These are phyloP conservation scores for Scyliorhinus canicula DNA, from an alignment of 2,797 vertebrate genomes.

Conservation along the genomic window DNA sequence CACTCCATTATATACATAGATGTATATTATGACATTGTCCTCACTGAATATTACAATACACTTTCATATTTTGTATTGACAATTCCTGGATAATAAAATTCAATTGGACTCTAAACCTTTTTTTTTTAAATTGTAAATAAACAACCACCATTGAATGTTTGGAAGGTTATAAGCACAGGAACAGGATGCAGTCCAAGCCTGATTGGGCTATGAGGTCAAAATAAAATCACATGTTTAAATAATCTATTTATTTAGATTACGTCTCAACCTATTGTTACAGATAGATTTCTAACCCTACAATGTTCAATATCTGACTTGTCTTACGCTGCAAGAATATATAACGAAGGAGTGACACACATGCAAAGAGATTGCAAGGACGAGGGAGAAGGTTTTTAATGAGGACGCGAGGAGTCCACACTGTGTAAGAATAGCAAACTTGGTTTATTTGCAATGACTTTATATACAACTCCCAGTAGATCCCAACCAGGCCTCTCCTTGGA, in stretches of 20 bases:
- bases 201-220: background rate
- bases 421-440: too few relatives aligned
- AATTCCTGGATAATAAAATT: background rate
- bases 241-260: background rate
- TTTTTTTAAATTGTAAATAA: background rate
- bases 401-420: too few relatives aligned
- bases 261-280: background rate
- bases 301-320: constrained; percentile 46
- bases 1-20: too few relatives aligned
- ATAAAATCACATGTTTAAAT: background rate
- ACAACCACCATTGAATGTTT: background rate
- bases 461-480: too few relatives aligned
- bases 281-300: constrained; percentile 46
- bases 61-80: background rate
- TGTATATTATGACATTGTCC: background rate
- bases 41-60: background rate
- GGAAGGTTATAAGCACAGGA: background rate
- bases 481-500: too few relatives aligned
- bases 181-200: background rate
- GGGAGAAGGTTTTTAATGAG: constrained; percentile 49
- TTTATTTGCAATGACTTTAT: too few relatives aligned
- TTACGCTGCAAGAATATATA: background rate
- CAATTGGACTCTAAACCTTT: background rate
- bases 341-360: background rate
- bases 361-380: constrained; percentile 42